Base-by-base conservation (phyloP, 2,113 vertebrate species). In the Hydrolagus affinis region DNA sequence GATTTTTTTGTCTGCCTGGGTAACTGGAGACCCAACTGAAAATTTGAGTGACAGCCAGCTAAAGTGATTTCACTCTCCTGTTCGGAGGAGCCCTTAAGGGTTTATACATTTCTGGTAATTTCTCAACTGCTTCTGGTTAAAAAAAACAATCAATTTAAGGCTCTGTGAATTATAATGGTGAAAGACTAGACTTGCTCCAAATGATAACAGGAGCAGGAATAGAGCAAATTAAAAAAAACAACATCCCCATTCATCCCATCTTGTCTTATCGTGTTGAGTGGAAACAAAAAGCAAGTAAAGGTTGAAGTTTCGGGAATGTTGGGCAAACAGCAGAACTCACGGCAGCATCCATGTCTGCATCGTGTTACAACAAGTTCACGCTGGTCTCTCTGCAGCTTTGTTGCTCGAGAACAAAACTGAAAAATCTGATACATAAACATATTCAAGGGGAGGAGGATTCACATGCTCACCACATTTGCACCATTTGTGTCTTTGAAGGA, bases 281-380 rank as follows among this genome's bases (percentile, higher is more conserved):
- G 25, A 83, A 64, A 25, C 11, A 8, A 4, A 21, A 32, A 11
- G 9, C 32, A 11, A 44, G 73, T 14, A 75, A 75, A 56, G 32
- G 73, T 75, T 75, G 56, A 75, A 75, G 17, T 11, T 60, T 83
- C 66, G 15, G 62, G 32, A 83, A 66, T 32, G 10, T 8, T 83
- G 62, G 19, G 28, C 32, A 66, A 30, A 75, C 73, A 83, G 73
- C 73, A 75, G 56, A 28, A 57, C 10, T 7, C 21, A 75, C 73
- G 66, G 73, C 73, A 75, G 56, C 73, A 57, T 17, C 14, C 21
- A 21, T 32, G 23, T 17, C 12, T 17, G 60, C 2, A 10, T 60
- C 66, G 60, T 83, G 62, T 62, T 62, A 21, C 60, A 80, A 25
- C 76, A 80, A 80, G 76, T 80, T 59, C 64, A 21, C 78, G 66